These are phyloP conservation scores for Drosophila lini DNA, from an alignment of 1,140 invertebrate species.

Conservation along the genomic window DNA sequence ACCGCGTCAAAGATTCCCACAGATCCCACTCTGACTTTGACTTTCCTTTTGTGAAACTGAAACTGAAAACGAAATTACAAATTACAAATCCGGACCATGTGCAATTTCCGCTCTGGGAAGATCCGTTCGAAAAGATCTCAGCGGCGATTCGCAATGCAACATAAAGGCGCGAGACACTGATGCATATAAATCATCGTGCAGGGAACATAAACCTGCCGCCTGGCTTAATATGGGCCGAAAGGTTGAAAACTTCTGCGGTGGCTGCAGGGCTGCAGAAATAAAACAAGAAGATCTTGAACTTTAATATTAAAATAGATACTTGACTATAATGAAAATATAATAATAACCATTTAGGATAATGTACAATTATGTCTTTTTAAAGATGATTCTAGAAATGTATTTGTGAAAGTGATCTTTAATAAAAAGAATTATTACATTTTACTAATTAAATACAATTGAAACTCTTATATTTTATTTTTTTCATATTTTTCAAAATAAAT, in stretches of 20 bases:
- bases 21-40: slow-evolving; percentile 30
- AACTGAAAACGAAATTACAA: slow-evolving; percentile 52
- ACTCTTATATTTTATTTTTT: too few relatives aligned
- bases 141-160: slow-evolving; percentile 54
- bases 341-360: too few relatives aligned
- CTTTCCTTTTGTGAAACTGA: slow-evolving; percentile 71
- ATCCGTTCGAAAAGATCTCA: slow-evolving; percentile 40
- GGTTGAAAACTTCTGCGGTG: slow-evolving; percentile 42
- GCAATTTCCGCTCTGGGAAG: slow-evolving; percentile 62
- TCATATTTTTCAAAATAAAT: not conserved
- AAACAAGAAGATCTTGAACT: not conserved
- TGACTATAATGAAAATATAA: not conserved
- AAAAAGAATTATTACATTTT: too few relatives aligned
- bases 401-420: too few relatives aligned
- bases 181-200: slow-evolving; percentile 45
- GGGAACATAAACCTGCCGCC: slow-evolving; percentile 40
- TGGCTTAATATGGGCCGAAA: slow-evolving; percentile 15
- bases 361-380: too few relatives aligned
- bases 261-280: slow-evolving; percentile 26
- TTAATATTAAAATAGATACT: not conserved
- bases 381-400: too few relatives aligned
- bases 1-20: slow-evolving; percentile 51
- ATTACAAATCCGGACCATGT: slow-evolving; percentile 36
- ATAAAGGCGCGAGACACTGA: slow-evolving; percentile 55
- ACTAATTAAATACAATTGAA: too few relatives aligned